phyloP scores from a whole-genome alignment of 2,888 invertebrate genomes.

The Lysandra bellargus region DNA sequence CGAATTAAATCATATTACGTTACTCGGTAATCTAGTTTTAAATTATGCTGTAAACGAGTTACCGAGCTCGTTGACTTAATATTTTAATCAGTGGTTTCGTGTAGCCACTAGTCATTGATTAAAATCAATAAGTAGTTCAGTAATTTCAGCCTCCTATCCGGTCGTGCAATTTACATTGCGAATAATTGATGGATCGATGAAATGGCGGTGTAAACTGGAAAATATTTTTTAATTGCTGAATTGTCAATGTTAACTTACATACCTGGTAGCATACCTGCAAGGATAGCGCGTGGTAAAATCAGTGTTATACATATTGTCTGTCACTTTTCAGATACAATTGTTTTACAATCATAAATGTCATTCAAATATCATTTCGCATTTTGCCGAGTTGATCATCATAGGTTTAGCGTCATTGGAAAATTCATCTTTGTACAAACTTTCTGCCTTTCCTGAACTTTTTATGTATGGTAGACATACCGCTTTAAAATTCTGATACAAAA shows the following conservation, averaged over 20 bases:
- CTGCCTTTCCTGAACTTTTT: too few relatives aligned
- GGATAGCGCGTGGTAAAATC: too few relatives aligned
- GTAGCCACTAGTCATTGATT: neutral
- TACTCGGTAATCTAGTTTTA: slow-evolving; percentile 3
- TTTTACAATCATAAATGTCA: too few relatives aligned
- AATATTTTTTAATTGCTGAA: neutral
- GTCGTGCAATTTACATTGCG: neutral
- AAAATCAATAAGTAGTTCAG: slow-evolving; percentile 2
- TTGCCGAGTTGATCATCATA: too few relatives aligned
- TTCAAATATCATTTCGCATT: too few relatives aligned
- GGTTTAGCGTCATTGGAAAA: neutral
- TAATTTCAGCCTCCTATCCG: neutral
- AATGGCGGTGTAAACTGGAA: neutral
- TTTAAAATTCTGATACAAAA: too few relatives aligned
- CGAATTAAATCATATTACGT: neutral
- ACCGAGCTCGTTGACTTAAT: neutral
- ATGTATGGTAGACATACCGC: too few relatives aligned
- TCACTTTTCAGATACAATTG: too few relatives aligned
- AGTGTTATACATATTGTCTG: too few relatives aligned
- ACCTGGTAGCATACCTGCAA: neutral
- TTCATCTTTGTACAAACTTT: neutral
- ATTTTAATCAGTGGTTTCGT: neutral
- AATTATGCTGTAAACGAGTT: slow-evolving; percentile 1
- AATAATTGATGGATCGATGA: neutral
- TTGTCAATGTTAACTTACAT: neutral